phyloP scores from a whole-genome alignment of 2,888 invertebrate species.

The Chironomus tentans region DNA sequence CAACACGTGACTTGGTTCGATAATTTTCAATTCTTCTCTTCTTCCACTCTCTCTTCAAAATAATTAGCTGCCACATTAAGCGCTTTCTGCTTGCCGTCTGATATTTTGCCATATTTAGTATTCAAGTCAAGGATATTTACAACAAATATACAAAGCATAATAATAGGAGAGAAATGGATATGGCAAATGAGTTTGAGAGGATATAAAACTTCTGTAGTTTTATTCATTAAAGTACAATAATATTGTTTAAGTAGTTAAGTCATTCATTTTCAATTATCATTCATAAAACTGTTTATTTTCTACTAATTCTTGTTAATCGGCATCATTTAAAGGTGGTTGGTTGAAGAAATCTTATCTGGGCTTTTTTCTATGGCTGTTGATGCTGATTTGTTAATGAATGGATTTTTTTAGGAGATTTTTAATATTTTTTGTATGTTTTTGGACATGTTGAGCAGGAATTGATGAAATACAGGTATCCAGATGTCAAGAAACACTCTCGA shows the following conservation, averaged over 20 bases:
- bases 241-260: not conserved
- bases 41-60: conserved; percentile 1
- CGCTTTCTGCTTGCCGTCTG: not conserved
- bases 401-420: too few relatives aligned
- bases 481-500: too few relatives aligned
- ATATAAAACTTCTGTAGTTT: not conserved
- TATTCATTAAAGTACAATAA: conserved; percentile 19
- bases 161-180: not conserved
- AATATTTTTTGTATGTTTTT: too few relatives aligned
- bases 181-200: not conserved
- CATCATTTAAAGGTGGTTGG: not conserved
- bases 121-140: not conserved
- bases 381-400: too few relatives aligned
- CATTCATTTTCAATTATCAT: conserved; percentile 22
- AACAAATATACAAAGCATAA: too few relatives aligned
- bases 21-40: conserved; percentile 9
- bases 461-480: too few relatives aligned
- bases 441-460: too few relatives aligned
- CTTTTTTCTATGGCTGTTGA: too few relatives aligned
- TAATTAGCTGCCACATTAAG: conserved; percentile 27
- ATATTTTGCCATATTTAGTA: not conserved
- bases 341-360: too few relatives aligned
- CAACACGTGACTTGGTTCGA: conserved; percentile 14
- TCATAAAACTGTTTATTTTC: not conserved
- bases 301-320: not conserved